Base-by-base conservation (phyloP, 2,797 vertebrate species). In the Aselliscus stoliczkanus region DNA sequence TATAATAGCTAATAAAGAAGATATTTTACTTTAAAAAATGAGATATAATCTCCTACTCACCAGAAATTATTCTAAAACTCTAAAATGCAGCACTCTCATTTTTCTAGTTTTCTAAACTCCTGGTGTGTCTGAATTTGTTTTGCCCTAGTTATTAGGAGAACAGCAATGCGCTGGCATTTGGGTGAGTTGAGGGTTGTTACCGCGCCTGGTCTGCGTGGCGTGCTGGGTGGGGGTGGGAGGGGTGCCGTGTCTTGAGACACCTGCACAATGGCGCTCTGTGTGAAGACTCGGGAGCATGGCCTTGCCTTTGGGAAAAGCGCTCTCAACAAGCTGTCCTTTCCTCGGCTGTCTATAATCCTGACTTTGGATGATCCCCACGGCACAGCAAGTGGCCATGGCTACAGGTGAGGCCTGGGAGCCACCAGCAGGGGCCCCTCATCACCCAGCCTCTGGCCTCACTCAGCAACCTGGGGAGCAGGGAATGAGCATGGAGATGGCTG, bases 131-230 rank as follows among this genome's bases (percentile, higher is more conserved):
- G 14, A 50, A 50, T 50, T 50, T 50, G 47, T 50, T 50, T 50
- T 50, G 47, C 47, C 47, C 47, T 7, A 50, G 47, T 50, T 50
- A 50, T 50, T 50, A 50, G 47, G 47, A 14, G 13, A 50, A 15
- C 47, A 50, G 47, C 13, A 50, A 50, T 50, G 15, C 11, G n/a
- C 64, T n/a, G 70, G 60, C 58, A 5, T 10, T 2, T 13, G 25
- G 44, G 18, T 0, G 17, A 6, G 67, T 20, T 0, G 4, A 2
- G 23, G 1, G 2, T 23, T 23, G 0, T 1, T 17, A 2, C 25
- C 14, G 37, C 77, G 4, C 1, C 21, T 11, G 27, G 25, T 17
- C 67, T 8, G n/a, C 3, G 1, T 1, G 7, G 10, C 0, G 9
- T 0, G 44, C 50, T 1, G 85, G 37, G n/a, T 20, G 9, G 27